Evolutionary conservation across 1,140 invertebrate genomes (phyloP).

Genomic region (Caerostris darwini): DNA sequence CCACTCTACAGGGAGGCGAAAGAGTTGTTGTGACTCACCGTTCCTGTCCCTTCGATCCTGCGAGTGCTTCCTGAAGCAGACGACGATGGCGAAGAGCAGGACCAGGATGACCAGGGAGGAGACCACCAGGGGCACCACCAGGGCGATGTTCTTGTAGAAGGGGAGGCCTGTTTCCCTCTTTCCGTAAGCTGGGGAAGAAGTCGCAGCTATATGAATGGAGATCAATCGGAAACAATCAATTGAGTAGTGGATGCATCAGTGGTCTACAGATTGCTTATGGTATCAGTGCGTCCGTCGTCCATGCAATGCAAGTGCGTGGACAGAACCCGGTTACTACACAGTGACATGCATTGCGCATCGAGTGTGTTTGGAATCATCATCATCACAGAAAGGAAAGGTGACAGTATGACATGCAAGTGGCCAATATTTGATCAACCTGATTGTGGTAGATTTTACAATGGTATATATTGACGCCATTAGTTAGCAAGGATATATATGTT

Average conservation of each 20-base stretch:
- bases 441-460: too few species aligned
- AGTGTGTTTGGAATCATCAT: too few species aligned
- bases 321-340: background rate
- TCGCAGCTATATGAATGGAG: conserved; percentile 65
- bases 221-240: background rate
- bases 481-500: too few species aligned
- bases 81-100: conserved; percentile 61
- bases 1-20: background rate
- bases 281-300: conserved; percentile 61
- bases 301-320: background rate
- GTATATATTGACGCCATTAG: too few species aligned
- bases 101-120: conserved; percentile 64
- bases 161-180: conserved; percentile 67
- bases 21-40: background rate
- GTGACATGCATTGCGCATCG: too few species aligned
- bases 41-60: conserved; percentile 51
- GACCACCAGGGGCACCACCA: conserved; percentile 68
- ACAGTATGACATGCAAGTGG: too few species aligned
- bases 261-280: conserved; percentile 72
- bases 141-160: conserved; percentile 70
- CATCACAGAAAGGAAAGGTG: too few species aligned
- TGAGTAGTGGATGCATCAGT: background rate
- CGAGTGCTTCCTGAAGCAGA: conserved; percentile 72
- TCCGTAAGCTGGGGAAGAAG: conserved; percentile 65
- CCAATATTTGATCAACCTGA: too few species aligned